Evolutionary conservation across 23 tunicate species (phyloP), one percentile per base, ranked within the genome.

Genomic region (Trididemnum miniatum): DNA sequence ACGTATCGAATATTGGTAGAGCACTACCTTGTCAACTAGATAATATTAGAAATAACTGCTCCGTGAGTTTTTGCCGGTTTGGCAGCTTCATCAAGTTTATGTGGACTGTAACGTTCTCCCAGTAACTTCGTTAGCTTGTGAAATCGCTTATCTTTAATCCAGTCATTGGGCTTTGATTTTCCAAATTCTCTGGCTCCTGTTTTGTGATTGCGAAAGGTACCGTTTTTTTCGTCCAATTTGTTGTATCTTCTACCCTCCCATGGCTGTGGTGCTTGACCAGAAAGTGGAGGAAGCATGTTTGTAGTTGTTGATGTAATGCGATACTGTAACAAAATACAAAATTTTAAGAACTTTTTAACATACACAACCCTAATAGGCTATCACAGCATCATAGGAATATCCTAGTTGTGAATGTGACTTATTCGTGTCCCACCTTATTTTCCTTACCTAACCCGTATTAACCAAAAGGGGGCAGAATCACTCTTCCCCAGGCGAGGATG

Each of bases 31-130:
- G 9, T 44, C 9, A 44, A 44, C 54, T 44, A 44, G 15, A 44
- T 7, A 44, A 44, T 44, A 15, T 44, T 9, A 44, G 54, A 44
- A 44, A 44, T 44, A 7, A 44, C 54, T 44, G 54, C 15, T 15
- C 15, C 15, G 15, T 44, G 54, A 44, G 15, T 44, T 44, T 44
- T 44, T 44, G 23, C 26, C 15, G 67, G 28, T 12, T 62, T 24
- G 23, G 67, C 15, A 62, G 67, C 5, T 12, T 24, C n/a, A 20
- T 62, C 26, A 4, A 62, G 35, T n/a, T 69, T 35, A 32, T 69
- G 35, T 35, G 89, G 86, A 65, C 86, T 90, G 79, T 86, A 90
- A 32, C 86, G 76, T 28, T 80, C 86, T 62, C 89, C 96, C 15
- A 90, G 82, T 52, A 85, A 51, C 12, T 39, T 51, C 20, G 96